Evolutionary conservation across 2,888 invertebrate species (phyloP).

Genomic region (Drosophila rellima): DNA sequence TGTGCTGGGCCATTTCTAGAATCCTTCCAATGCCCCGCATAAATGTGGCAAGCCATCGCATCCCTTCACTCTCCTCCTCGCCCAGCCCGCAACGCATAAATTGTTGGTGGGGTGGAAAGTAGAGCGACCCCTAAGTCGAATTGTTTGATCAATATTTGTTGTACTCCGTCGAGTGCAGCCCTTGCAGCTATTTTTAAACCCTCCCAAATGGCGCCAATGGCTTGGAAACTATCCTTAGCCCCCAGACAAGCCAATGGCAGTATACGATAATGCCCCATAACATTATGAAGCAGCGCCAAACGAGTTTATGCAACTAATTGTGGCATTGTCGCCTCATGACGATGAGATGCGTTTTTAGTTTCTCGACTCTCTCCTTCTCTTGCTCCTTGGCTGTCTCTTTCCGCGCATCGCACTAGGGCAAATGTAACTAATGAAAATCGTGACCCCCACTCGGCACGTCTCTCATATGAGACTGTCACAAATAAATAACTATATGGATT

Average conservation of each 20-base stretch:
- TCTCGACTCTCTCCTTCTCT: not conserved
- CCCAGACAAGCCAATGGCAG: slow-evolving; percentile 26
- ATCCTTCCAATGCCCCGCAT: slow-evolving; percentile 48
- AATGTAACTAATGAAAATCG: slow-evolving; percentile 83
- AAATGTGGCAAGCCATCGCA: slow-evolving; percentile 34
- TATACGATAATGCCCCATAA: slow-evolving; percentile 55
- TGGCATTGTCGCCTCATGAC: slow-evolving; percentile 69
- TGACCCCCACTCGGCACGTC: slow-evolving; percentile 70
- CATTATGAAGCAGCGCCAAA: slow-evolving; percentile 43
- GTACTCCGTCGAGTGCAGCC: slow-evolving; percentile 34
- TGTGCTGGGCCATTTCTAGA: slow-evolving; percentile 45
- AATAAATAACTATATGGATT: not conserved
- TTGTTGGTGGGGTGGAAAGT: slow-evolving; percentile 24
- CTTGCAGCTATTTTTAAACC: slow-evolving; percentile 60
- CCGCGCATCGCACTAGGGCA: slow-evolving; percentile 39
- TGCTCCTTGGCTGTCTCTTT: not conserved
- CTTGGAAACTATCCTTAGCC: slow-evolving; percentile 42
- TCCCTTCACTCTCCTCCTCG: not conserved
- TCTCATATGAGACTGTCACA: slow-evolving; percentile 27
- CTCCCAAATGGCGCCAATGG: slow-evolving; percentile 55
- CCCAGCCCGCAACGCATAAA: slow-evolving; percentile 25
- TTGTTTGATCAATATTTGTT: slow-evolving; percentile 82
- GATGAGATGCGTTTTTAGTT: not conserved
- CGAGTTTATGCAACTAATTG: slow-evolving; percentile 76
- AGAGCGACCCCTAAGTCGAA: slow-evolving; percentile 46